Conservation (phyloP, 2,888 invertebrate genomes). For the Drosophila antonietae region DNA sequence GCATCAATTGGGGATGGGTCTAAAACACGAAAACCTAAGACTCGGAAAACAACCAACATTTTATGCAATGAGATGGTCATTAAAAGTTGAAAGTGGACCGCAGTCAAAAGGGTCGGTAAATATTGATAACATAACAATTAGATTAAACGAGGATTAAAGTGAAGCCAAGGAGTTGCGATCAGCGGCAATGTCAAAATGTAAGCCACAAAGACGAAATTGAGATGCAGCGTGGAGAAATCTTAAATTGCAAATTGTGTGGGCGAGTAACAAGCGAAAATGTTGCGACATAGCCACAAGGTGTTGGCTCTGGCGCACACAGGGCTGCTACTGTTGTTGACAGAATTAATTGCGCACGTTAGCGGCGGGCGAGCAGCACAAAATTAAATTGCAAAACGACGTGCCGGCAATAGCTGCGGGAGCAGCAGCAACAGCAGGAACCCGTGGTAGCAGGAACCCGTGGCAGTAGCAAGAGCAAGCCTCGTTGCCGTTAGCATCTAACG, state of each 20-base stretch:
- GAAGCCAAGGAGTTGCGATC: conserved; percentile 23
- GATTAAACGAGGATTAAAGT: conserved; percentile 30
- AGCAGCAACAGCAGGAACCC: background rate
- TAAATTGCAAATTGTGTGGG: conserved; percentile 31
- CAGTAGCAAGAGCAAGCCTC: conserved; percentile 4
- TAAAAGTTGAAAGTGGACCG: conserved; percentile 44
- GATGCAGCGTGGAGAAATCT: conserved; percentile 19
- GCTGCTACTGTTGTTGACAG: conserved; percentile 64
- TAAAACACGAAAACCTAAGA: no score
- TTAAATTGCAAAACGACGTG: conserved; percentile 60
- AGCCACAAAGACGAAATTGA: conserved; percentile 17
- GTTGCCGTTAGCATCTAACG: conserved; percentile 33
- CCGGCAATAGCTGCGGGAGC: conserved; percentile 8
- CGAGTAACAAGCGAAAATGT: background rate
- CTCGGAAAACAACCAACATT: background rate
- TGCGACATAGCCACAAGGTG: conserved; percentile 39
- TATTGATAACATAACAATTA: conserved; percentile 52
- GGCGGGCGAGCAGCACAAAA: conserved; percentile 49
- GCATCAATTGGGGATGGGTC: background rate
- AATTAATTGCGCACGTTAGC: conserved; percentile 73
- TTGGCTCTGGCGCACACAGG: background rate
- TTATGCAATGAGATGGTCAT: conserved; percentile 6
- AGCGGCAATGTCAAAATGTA: background rate
- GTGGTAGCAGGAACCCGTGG: background rate
- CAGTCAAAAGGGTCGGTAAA: conserved; percentile 38